Conservation (phyloP, 2,888 invertebrate species). For the Eretmocerus hayati region DNA sequence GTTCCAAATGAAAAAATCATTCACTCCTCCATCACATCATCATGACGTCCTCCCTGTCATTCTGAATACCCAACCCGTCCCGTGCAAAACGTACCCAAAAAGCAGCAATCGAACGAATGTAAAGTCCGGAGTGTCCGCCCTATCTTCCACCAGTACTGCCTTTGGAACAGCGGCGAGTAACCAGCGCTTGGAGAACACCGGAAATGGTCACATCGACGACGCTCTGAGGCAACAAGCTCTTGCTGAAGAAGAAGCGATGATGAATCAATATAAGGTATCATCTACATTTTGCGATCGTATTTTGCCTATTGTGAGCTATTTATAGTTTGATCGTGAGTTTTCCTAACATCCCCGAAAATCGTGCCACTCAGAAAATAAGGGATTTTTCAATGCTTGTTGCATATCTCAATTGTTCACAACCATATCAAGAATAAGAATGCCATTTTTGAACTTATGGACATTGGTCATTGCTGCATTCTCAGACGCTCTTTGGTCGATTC, state of each 20-base stretch:
- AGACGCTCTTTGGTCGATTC: no score
- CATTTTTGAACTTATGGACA: no score
- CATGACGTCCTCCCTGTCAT: slow-evolving; percentile 3
- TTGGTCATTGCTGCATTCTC: no score
- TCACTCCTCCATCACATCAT: background rate
- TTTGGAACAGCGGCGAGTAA: slow-evolving; percentile 79
- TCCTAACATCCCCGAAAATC: no score
- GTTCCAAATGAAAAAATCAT: background rate
- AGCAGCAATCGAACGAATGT: slow-evolving; percentile 81
- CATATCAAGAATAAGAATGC: no score
- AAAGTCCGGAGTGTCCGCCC: slow-evolving; percentile 79
- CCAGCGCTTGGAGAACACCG: slow-evolving; percentile 58
- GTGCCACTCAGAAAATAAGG: no score
- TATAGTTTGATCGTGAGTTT: no score
- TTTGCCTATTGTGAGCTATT: no score
- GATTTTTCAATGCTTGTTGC: no score
- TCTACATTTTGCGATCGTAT: no score
- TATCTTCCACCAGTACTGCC: slow-evolving; percentile 80
- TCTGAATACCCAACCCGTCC: slow-evolving; percentile 12
- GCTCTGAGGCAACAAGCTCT: slow-evolving; percentile 77
- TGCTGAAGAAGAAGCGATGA: slow-evolving; percentile 92
- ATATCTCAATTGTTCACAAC: no score
- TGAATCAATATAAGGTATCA: slow-evolving; percentile 88
- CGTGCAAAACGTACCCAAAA: slow-evolving; percentile 24
- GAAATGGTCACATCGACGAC: slow-evolving; percentile 76